Conservation (phyloP, 1,140 invertebrate genomes). For the Drosophila saltans region DNA sequence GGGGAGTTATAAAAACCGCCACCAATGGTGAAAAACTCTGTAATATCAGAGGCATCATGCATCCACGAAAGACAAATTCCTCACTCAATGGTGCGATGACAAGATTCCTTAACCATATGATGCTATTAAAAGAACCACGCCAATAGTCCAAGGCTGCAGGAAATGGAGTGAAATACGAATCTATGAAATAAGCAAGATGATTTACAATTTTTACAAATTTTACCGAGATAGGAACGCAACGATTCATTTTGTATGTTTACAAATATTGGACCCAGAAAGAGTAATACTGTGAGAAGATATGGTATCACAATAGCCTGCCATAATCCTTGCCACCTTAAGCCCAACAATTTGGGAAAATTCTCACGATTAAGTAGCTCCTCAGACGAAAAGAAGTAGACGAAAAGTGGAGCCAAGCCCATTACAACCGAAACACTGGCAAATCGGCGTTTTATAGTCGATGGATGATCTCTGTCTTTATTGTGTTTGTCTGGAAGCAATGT, state of each 20-base stretch:
- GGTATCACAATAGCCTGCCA: conserved; percentile 90
- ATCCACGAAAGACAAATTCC: conserved; percentile 97
- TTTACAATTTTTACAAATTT: conserved; percentile 30
- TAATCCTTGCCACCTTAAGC: conserved; percentile 89
- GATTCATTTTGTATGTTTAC: conserved; percentile 89
- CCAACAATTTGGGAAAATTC: conserved; percentile 89
- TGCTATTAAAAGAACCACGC: conserved; percentile 88
- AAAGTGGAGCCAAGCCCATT: conserved; percentile 90
- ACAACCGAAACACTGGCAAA: conserved; percentile 94
- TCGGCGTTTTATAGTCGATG: conserved; percentile 93
- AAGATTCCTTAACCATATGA: conserved; percentile 94
- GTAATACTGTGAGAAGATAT: conserved; percentile 90
- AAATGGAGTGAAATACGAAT: conserved; percentile 21
- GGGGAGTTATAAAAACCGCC: conserved; percentile 92
- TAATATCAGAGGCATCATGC: conserved; percentile 95
- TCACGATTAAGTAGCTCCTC: conserved; percentile 86
- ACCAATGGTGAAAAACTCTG: conserved; percentile 90
- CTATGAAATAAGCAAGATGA: not conserved
- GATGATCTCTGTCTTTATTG: conserved; percentile 93
- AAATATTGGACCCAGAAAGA: conserved; percentile 93
- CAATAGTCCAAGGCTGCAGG: conserved; percentile 90
- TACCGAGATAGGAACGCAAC: conserved; percentile 89
- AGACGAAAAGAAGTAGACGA: conserved; percentile 88
- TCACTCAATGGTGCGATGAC: conserved; percentile 96
- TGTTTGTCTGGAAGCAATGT: conserved; percentile 84